These are phyloP conservation scores for Drosophila sulfurigaster DNA, from an alignment of 1,140 invertebrate genomes.

Conservation along the genomic window DNA sequence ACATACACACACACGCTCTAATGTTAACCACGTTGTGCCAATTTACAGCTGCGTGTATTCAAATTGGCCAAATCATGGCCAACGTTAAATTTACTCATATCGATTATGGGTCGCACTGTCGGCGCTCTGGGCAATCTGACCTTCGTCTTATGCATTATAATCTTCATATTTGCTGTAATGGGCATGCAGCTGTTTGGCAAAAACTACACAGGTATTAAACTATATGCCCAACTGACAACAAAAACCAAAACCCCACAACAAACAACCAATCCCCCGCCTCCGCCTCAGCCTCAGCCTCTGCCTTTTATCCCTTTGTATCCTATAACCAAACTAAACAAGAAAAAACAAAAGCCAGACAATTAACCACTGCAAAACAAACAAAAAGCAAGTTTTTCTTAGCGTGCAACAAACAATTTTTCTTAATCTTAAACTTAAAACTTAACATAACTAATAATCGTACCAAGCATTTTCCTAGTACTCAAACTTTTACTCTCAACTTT, in stretches of 20 bases:
- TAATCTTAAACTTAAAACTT: conserved; percentile 41
- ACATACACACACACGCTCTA: conserved; percentile 27
- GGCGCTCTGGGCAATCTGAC: conserved; percentile 99
- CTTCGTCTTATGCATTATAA: conserved; percentile 98
- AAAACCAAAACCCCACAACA: conserved; percentile 1
- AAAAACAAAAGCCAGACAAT: conserved; percentile 11
- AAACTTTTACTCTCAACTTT: conserved; percentile 41
- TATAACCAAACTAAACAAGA: background rate
- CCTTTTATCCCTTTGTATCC: background rate
- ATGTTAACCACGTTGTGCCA: conserved; percentile 45
- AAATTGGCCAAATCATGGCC: conserved; percentile 99
- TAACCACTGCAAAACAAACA: conserved; percentile 42
- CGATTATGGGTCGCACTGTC: conserved; percentile 99
- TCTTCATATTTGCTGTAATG: conserved; percentile 99
- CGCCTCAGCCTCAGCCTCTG: too few relatives aligned
- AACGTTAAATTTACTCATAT: conserved; percentile 98
- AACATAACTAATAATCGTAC: conserved; percentile 44
- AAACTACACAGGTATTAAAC: conserved; percentile 92
- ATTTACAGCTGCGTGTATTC: conserved; percentile 97
- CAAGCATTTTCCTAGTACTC: conserved; percentile 41
- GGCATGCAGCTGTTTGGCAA: conserved; percentile 99
- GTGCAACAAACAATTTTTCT: conserved; percentile 69
- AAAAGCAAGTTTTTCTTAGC: conserved; percentile 62
- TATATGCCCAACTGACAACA: conserved; percentile 53
- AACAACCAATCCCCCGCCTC: background rate